Evolutionary conservation across 2,113 vertebrate genomes (phyloP), one percentile per base, ranked within the genome.

Genomic region (Aviceda subcristata): DNA sequence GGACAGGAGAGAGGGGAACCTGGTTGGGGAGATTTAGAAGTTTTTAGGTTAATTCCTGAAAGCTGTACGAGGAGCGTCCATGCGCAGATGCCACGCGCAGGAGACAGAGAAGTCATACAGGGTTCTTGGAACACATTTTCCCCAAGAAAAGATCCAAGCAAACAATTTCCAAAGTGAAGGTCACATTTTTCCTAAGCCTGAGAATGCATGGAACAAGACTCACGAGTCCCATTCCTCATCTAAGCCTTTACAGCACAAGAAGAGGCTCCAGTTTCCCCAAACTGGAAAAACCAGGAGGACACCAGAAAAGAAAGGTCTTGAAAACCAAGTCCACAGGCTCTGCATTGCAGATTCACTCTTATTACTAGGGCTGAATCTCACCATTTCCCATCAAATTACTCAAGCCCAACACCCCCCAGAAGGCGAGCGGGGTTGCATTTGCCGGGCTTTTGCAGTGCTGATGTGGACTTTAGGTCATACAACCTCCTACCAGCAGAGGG

Each of bases 401-500:
- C 12, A 12, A 96, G 76, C 77, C 75, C 43, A 83, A 38, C 6
- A 7, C 29, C 38, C 75, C 48, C 62, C 32, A 57, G 6, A 19
- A 57, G 59, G 3, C 11, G 16, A 53, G 34, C 3, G 2, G 60
- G 24, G 84, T 51, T 2, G 1, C 2, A 0, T 57, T 57, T 13
- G 34, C 38, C 0, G 0, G 39, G 21, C 18, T 39, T 63, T 39
- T 39, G 29, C 14, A 14, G 32, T 3, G 15, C 67, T 38, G 57
- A 24, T 34, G 46, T 13, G 6, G 29, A 27, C 23, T 68, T 30
- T 4, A 39, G 91, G 56, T 38, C 59, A 20, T 87, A 12, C 69
- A 71, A 0, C 75, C 83, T 96, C 91, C 89, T 30, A 34, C 92
- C 96, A 94, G 95, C 92, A 95, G 96, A 97, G 95, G 90, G 95